Conservation (phyloP, 1,140 invertebrate species). For the Probaryconus sp. region DNA sequence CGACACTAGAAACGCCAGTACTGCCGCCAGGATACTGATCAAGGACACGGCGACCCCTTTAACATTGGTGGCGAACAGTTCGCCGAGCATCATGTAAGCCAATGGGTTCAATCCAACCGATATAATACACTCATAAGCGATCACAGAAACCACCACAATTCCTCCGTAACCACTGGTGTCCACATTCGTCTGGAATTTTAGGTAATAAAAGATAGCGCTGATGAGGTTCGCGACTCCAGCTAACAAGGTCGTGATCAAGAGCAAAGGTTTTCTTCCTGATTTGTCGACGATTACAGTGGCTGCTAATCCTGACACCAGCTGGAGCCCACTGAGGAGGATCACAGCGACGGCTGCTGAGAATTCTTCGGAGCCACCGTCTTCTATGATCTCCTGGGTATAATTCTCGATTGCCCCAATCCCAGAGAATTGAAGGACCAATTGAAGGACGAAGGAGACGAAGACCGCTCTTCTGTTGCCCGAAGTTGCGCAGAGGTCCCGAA, state of each 20-base stretch:
- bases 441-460: constrained; percentile 79
- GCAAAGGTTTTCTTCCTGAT: constrained; percentile 79
- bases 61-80: constrained; percentile 82
- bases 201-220: constrained; percentile 76
- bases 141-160: constrained; percentile 79
- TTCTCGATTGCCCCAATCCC: constrained; percentile 84
- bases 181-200: constrained; percentile 72
- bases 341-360: constrained; percentile 78
- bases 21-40: constrained; percentile 73
- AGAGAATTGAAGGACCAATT: constrained; percentile 81
- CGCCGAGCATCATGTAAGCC: constrained; percentile 81
- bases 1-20: constrained; percentile 78
- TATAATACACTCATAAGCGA: constrained; percentile 81
- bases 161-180: constrained; percentile 74
- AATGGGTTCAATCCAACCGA: constrained; percentile 81
- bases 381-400: constrained; percentile 83
- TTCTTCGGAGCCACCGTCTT: constrained; percentile 75
- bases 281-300: constrained; percentile 79
- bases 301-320: constrained; percentile 81
- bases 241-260: constrained; percentile 79
- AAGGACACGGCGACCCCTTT: constrained; percentile 80
- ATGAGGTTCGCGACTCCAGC: constrained; percentile 75
- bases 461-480: constrained; percentile 75
- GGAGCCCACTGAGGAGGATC: constrained; percentile 82
- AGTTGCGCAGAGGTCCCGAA: constrained; percentile 74